Conservation (phyloP, 2,888 invertebrate species). For the Phalangium opilio region DNA sequence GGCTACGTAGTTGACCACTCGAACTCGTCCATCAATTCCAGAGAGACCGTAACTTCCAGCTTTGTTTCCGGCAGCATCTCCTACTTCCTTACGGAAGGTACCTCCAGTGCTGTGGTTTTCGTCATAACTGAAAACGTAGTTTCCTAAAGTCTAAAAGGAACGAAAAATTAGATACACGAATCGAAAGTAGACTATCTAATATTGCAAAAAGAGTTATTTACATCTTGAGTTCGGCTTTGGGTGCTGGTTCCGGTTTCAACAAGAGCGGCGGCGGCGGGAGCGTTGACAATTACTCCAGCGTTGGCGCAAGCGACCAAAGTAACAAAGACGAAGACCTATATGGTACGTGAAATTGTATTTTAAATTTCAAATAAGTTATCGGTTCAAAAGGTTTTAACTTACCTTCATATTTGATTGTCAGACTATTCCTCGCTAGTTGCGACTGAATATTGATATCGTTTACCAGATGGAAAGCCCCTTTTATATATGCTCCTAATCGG, state of each 20-base stretch:
- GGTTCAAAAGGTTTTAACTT: too few relatives aligned
- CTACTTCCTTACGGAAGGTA: constrained; percentile 11
- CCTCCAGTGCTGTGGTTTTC: background rate
- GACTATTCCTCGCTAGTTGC: too few relatives aligned
- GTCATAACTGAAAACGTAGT: background rate
- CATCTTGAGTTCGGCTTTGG: background rate
- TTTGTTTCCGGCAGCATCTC: constrained; percentile 9
- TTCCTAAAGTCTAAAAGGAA: background rate
- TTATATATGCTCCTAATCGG: too few relatives aligned
- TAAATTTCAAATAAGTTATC: too few relatives aligned
- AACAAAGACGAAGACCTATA: background rate
- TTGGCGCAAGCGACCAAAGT: background rate
- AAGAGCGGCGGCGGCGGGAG: background rate
- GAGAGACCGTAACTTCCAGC: constrained; percentile 11
- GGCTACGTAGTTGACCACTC: constrained; percentile 4
- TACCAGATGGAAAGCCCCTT: too few relatives aligned
- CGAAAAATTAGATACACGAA: too few relatives aligned
- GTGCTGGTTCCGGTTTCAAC: background rate
- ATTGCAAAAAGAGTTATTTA: too few relatives aligned
- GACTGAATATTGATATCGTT: too few relatives aligned
- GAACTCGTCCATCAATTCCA: constrained; percentile 10
- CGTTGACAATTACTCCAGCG: background rate
- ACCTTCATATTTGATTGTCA: too few relatives aligned
- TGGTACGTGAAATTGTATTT: background rate
- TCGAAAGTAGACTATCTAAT: too few relatives aligned